These are phyloP conservation scores for Saccostrea cuccullata DNA, from an alignment of 1,140 invertebrate genomes.

Conservation along the genomic window DNA sequence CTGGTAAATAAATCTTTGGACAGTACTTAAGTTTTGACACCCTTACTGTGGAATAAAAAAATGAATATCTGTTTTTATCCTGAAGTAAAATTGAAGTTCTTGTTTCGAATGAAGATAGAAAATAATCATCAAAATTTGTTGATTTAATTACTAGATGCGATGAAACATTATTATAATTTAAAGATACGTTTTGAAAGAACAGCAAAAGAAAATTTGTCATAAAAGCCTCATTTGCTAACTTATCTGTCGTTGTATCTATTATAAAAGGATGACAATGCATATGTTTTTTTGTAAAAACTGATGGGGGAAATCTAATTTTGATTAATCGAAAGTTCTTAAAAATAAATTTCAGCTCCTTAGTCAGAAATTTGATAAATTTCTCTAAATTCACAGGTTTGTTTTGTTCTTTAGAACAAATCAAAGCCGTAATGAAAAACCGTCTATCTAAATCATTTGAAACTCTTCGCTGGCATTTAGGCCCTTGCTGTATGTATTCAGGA, in stretches of 20 bases:
- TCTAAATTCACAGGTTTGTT: background rate
- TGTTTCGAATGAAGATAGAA: background rate
- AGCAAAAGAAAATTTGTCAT: background rate
- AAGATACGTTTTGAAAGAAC: background rate
- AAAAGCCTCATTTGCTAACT: background rate
- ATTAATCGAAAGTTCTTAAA: background rate
- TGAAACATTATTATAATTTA: background rate
- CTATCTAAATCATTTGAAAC: background rate
- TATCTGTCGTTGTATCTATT: background rate
- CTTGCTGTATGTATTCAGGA: background rate
- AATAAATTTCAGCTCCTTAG: background rate
- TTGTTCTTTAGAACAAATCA: background rate
- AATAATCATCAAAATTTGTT: background rate
- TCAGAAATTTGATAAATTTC: background rate
- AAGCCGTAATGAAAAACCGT: background rate
- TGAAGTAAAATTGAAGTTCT: background rate
- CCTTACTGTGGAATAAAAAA: too few species aligned
- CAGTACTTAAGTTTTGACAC: background rate
- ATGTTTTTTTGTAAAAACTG: background rate
- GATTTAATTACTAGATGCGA: background rate
- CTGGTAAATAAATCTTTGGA: background rate
- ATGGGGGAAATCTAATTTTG: background rate
- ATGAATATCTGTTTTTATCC: too few species aligned
- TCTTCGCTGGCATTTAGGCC: background rate
- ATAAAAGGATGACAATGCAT: background rate